Evolutionary conservation across 1,140 invertebrate genomes (phyloP), one percentile per base, ranked within the genome.

Genomic region (Philaenus spumarius): DNA sequence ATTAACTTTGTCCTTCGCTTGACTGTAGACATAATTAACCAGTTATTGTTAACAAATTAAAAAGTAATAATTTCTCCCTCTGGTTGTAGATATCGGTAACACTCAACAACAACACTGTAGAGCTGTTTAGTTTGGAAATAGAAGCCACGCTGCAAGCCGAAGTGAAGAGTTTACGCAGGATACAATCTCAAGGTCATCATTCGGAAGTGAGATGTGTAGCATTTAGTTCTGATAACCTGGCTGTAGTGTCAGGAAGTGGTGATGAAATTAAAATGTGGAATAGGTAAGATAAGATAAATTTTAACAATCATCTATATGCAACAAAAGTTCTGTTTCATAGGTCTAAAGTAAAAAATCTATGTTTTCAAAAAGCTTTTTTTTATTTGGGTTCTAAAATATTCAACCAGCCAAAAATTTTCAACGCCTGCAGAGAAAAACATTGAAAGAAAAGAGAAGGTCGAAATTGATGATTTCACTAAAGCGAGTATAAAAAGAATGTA

Each of bases 231-330:
- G 95, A 98, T 71, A 90, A 89, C 69, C 75, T 90, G 39, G 88
- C 87, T 4, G 80, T 96, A 62, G 79, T 89, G 15, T 90, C 94
- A 0, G 92, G 85, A 0, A 89, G 93, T 68, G 82, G 79, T 3
- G 92, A 97, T 65, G 84, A 86, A 19, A 75, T 97, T 4, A 97
- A 97, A 79, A 77, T 97, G 39, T 98, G 95, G 95, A 95, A 94
- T 69, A 85, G 92, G 81, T 90, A 75, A 30, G 2, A 2, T 20
- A 37, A 11, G 35, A n/a, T n/a, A n/a, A n/a, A n/a, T n/a, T n/a
- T n/a, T n/a, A 2, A 23, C 3, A n/a, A 37, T 37, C 7, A 37
- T 37, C n/a, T 9, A 37, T 9, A 37, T 7, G 7, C n/a, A 9
- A 7, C n/a, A 37, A 37, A 37, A 37, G n/a, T 9, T 9, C 7